phyloP scores from a whole-genome alignment of 2,113 vertebrate genomes.

The Ascaphus truei region DNA sequence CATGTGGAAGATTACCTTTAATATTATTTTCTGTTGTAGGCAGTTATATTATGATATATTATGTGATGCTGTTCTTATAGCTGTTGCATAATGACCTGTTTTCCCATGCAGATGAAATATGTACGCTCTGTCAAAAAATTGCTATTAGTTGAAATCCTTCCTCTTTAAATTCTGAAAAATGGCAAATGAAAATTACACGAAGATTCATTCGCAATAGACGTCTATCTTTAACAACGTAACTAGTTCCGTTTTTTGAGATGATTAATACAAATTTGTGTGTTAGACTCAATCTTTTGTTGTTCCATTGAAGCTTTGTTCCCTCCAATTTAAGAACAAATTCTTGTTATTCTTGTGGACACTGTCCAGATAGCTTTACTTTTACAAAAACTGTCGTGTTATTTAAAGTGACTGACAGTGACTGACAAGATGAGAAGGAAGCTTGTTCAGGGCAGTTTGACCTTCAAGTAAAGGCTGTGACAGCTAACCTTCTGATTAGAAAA shows the following conservation, averaged over 20 bases:
- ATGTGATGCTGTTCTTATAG: too few relatives aligned
- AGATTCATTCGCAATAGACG: not conserved
- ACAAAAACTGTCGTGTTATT: constrained; percentile 27
- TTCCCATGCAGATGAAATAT: too few relatives aligned
- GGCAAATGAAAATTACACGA: too few relatives aligned
- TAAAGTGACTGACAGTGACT: constrained; percentile 26
- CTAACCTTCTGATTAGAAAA: constrained; percentile 29
- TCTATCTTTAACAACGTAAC: not conserved
- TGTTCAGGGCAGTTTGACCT: constrained; percentile 34
- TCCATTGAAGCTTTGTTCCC: not conserved
- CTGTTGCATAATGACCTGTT: too few relatives aligned
- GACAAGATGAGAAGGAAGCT: constrained; percentile 29
- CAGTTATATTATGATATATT: too few relatives aligned
- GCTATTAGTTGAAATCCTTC: too few relatives aligned
- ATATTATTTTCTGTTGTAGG: too few relatives aligned
- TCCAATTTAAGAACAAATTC: not conserved
- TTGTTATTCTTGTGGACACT: constrained; percentile 4
- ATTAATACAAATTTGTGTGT: not conserved
- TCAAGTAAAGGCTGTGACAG: constrained; percentile 30
- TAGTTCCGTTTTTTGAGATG: not conserved
- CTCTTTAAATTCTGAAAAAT: too few relatives aligned
- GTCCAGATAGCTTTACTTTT: constrained; percentile 10
- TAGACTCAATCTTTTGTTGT: not conserved
- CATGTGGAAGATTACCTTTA: too few relatives aligned
- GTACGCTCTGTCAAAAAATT: too few relatives aligned